Percentiles rank a stretch among this genome's conserved stretches.
phyloP scores from a whole-genome alignment of 2,113 vertebrate genomes.

The Rostratula benghalensis region DNA sequence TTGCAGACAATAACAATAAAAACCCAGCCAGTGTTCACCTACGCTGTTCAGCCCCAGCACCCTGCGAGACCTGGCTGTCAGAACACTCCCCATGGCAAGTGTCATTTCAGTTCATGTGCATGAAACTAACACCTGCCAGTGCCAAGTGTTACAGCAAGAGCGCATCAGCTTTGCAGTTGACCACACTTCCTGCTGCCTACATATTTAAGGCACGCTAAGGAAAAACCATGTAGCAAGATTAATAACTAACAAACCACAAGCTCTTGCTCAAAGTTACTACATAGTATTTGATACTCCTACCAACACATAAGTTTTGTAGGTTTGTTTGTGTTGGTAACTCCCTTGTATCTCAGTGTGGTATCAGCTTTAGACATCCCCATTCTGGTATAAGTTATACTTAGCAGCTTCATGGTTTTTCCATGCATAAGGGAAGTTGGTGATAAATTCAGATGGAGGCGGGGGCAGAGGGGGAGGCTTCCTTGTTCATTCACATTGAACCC shows the following conservation, averaged over 20 bases:
- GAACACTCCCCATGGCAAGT: background rate
- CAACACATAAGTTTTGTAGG: background rate
- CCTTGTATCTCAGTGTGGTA: background rate
- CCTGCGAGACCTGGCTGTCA: background rate
- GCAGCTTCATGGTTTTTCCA: background rate
- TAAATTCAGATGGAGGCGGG: background rate
- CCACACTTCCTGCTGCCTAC: conserved; percentile 38
- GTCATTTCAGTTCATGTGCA: background rate
- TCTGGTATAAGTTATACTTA: background rate
- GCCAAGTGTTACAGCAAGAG: background rate
- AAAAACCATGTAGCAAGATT: conserved; percentile 20
- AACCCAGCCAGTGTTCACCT: background rate
- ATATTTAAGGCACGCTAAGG: background rate
- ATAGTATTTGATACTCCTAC: background rate
- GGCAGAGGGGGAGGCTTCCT: background rate
- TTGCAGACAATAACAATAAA: background rate
- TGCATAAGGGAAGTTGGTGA: background rate
- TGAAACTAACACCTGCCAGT: conserved; percentile 20
- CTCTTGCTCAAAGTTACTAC: background rate
- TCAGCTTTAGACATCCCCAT: background rate
- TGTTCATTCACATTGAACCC: background rate
- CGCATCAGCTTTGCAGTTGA: conserved; percentile 6
- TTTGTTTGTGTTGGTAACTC: conserved; percentile 1
- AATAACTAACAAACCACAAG: conserved; percentile 37
- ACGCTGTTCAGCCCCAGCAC: background rate